These are phyloP conservation scores for Leptoteleia sp. DNA, from an alignment of 1,140 invertebrate genomes.

Conservation along the genomic window DNA sequence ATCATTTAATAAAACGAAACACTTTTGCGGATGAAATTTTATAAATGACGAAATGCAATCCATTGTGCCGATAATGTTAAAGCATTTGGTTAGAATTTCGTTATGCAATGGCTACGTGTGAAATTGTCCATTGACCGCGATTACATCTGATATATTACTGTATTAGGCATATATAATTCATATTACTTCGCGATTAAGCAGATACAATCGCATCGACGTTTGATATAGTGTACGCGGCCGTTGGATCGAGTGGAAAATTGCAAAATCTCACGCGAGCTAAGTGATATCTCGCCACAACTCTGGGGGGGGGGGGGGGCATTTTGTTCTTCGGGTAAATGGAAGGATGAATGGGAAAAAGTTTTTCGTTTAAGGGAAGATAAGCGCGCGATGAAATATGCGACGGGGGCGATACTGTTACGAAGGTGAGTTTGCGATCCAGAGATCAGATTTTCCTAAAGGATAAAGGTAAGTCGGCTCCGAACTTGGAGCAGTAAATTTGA, in stretches of 20 bases:
- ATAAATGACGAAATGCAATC: no score
- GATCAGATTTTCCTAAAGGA: no score
- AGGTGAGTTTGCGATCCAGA: no score
- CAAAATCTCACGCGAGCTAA: slow-evolving; percentile 55
- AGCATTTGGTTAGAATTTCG: slow-evolving; percentile 8
- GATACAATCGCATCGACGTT: slow-evolving; percentile 60
- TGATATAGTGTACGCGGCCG: slow-evolving; percentile 41
- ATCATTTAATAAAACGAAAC: no score
- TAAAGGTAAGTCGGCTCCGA: no score
- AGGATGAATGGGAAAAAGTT: slow-evolving; percentile 25
- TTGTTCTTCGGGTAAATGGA: slow-evolving; percentile 19
- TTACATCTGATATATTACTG: slow-evolving; percentile 61
- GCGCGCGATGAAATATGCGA: slow-evolving; percentile 6
- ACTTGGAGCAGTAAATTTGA: no score
- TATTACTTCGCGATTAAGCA: slow-evolving; percentile 58
- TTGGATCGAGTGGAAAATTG: slow-evolving; percentile 56
- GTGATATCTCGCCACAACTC: slow-evolving; percentile 35
- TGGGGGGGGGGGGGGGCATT: slow-evolving; percentile 16
- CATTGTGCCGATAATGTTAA: no score
- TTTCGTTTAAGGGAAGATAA: slow-evolving; percentile 20
- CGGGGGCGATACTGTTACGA: no score
- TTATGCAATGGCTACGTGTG: slow-evolving; percentile 60
- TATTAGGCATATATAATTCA: slow-evolving; percentile 64
- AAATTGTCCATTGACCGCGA: slow-evolving; percentile 60
- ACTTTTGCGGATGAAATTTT: no score